Percentiles rank a stretch among this genome's conserved stretches.
These are phyloP conservation scores for Tychaedon coryphoeus DNA, from an alignment of 2,113 vertebrate species.

Conservation along the genomic window DNA sequence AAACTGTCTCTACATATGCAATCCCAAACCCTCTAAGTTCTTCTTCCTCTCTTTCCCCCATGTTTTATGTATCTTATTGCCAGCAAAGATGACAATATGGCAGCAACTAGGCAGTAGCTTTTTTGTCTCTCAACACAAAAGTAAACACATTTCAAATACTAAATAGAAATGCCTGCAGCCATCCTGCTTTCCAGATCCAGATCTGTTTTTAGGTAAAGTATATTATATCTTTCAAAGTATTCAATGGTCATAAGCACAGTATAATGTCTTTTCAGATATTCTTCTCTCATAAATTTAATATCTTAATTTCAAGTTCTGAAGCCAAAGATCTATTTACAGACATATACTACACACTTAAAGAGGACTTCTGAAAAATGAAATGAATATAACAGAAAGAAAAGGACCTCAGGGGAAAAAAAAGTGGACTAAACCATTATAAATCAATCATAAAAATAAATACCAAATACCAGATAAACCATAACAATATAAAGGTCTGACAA, in stretches of 20 bases:
- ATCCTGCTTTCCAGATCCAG: background rate
- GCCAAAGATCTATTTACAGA: background rate
- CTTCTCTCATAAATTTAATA: background rate
- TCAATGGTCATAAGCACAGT: background rate
- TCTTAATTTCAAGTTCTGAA: background rate
- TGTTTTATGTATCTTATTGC: background rate
- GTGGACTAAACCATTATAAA: background rate
- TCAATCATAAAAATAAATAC: background rate
- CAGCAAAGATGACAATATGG: background rate
- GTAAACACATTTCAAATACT: background rate
- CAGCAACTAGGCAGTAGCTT: background rate
- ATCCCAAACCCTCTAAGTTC: background rate
- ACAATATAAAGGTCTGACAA: background rate
- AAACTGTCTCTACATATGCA: background rate
- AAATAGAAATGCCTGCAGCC: background rate
- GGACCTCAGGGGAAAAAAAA: background rate
- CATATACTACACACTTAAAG: background rate
- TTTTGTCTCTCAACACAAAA: background rate
- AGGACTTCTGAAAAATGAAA: background rate
- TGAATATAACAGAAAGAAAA: background rate
- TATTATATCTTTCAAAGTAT: background rate
- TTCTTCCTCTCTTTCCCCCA: background rate
- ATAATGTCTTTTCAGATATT: background rate
- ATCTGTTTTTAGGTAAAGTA: background rate
- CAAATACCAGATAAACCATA: background rate